These are phyloP conservation scores for Helobdella robusta DNA, from an alignment of 2,888 invertebrate genomes.

Conservation along the genomic window DNA sequence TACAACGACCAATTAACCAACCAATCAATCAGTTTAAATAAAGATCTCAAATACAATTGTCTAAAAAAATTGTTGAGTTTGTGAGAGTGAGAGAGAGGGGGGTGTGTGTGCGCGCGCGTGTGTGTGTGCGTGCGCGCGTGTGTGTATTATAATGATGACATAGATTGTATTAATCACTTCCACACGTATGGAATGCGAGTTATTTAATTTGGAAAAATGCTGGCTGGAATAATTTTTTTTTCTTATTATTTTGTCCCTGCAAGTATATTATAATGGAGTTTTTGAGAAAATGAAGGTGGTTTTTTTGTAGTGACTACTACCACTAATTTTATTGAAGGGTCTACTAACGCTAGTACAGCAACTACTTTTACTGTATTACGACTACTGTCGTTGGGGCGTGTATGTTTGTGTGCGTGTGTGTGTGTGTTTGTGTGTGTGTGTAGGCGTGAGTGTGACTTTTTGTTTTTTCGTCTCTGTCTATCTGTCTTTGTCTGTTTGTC, in stretches of 20 bases:
- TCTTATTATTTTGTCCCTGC: too few relatives aligned
- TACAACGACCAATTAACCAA: not conserved
- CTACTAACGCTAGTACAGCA: too few relatives aligned
- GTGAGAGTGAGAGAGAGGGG: constrained; percentile 90
- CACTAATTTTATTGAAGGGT: too few relatives aligned
- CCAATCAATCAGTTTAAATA: not conserved
- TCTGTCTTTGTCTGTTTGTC: constrained; percentile 9
- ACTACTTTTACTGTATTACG: too few relatives aligned
- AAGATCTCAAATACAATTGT: constrained; percentile 53
- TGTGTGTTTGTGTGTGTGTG: constrained; percentile 16
- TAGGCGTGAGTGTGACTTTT: constrained; percentile 6
- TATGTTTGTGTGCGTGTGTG: constrained; percentile 13
- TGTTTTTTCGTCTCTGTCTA: constrained; percentile 6
- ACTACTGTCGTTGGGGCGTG: constrained; percentile 1
- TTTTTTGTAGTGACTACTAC: too few relatives aligned
- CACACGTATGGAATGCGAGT: constrained; percentile 97
- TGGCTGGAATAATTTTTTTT: too few relatives aligned
- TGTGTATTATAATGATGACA: too few relatives aligned
- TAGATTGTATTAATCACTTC: too few relatives aligned
- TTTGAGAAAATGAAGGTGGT: too few relatives aligned
- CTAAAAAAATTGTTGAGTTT: constrained; percentile 93
- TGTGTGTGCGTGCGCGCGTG: constrained; percentile 68
- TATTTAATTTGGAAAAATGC: too few relatives aligned
- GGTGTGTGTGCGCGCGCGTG: constrained; percentile 71
- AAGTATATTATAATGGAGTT: too few relatives aligned